Percentiles rank a stretch among this genome's conserved stretches.
Evolutionary conservation across 2,888 invertebrate species (phyloP).

Genomic region (Apodemia duryi): DNA sequence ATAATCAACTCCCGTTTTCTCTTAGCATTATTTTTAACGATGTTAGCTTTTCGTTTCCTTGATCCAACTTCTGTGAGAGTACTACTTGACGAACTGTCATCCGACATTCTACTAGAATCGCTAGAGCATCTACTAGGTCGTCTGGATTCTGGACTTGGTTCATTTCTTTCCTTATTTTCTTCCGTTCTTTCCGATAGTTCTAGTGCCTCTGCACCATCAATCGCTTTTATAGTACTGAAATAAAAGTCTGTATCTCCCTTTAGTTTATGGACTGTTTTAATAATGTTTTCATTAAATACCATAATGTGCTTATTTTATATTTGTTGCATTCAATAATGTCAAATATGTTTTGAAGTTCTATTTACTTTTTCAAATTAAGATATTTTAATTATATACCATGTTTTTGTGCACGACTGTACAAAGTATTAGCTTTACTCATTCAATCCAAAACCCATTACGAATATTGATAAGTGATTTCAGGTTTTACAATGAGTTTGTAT

Average conservation of each 20-base stretch:
- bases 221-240: slow-evolving; percentile 66
- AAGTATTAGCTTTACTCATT: neutral
- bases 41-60: slow-evolving; percentile 56
- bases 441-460: neutral
- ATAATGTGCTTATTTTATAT: too few relatives aligned
- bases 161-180: slow-evolving; percentile 44
- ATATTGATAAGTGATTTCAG: neutral
- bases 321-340: too few relatives aligned
- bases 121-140: slow-evolving; percentile 67
- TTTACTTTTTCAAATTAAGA: too few relatives aligned
- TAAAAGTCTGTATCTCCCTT: slow-evolving; percentile 76
- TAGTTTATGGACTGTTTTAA: slow-evolving; percentile 81
- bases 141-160: slow-evolving; percentile 56
- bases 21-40: slow-evolving; percentile 43
- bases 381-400: too few relatives aligned
- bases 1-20: slow-evolving; percentile 45
- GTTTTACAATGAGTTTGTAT: neutral
- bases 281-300: too few relatives aligned
- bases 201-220: slow-evolving; percentile 61
- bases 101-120: slow-evolving; percentile 66
- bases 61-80: slow-evolving; percentile 48
- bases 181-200: slow-evolving; percentile 49
- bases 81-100: slow-evolving; percentile 66
- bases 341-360: too few relatives aligned
- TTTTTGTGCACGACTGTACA: slow-evolving; percentile 1